Evolutionary conservation across 2,888 invertebrate species (phyloP).

Genomic region (Salpingus planirostris): DNA sequence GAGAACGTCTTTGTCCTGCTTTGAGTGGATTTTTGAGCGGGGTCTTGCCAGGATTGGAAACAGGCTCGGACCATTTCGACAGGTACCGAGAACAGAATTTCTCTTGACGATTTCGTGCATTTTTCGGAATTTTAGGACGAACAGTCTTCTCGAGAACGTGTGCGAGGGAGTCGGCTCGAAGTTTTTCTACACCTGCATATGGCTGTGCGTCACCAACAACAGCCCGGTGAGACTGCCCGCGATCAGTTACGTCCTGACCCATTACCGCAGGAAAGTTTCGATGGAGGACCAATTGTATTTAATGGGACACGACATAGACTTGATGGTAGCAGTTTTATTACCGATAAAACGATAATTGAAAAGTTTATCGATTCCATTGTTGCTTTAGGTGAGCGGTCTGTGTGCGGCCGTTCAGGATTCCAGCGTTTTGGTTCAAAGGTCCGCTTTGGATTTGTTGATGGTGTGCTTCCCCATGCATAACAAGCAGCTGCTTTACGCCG

Average conservation of each 20-base stretch:
- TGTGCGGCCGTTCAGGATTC: slow-evolving; percentile 73
- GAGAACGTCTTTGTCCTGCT: slow-evolving; percentile 66
- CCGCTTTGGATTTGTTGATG: slow-evolving; percentile 72
- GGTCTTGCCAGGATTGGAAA: slow-evolving; percentile 78
- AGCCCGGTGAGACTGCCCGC: slow-evolving; percentile 74
- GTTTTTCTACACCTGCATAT: slow-evolving; percentile 79
- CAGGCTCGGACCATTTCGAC: slow-evolving; percentile 75
- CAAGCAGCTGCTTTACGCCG: slow-evolving; percentile 56
- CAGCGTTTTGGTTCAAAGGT: slow-evolving; percentile 75
- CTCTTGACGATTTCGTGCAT: neutral
- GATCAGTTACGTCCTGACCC: slow-evolving; percentile 66
- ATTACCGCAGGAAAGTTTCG: slow-evolving; percentile 67
- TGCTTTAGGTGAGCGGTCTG: slow-evolving; percentile 55
- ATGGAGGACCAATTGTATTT: slow-evolving; percentile 76
- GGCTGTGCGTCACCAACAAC: slow-evolving; percentile 78
- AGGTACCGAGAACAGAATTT: slow-evolving; percentile 48
- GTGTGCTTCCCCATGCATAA: slow-evolving; percentile 80
- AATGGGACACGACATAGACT: slow-evolving; percentile 75
- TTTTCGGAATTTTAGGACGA: slow-evolving; percentile 44
- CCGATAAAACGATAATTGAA: neutral
- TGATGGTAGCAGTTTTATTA: too few relatives aligned
- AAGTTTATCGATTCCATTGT: slow-evolving; percentile 5
- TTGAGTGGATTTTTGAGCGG: slow-evolving; percentile 83
- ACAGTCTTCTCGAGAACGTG: slow-evolving; percentile 57
- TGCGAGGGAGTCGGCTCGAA: slow-evolving; percentile 66